Percentiles rank a stretch among this genome's conserved stretches.
These are phyloP conservation scores for Papilio machaon DNA, from an alignment of 1,140 invertebrate genomes.

Conservation along the genomic window DNA sequence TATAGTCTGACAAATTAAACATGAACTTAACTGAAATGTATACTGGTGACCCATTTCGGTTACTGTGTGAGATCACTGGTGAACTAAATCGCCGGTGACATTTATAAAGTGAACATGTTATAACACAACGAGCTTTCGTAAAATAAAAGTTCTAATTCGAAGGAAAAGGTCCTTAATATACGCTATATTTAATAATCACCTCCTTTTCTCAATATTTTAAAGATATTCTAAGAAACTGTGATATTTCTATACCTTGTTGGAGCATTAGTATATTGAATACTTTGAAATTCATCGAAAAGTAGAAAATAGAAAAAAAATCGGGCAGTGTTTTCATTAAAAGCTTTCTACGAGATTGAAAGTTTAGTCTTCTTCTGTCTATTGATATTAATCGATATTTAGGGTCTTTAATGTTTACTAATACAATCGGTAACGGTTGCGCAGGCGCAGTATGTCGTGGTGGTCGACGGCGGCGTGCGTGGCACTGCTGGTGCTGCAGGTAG, in stretches of 20 bases:
- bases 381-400: too few relatives aligned
- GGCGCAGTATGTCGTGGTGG: constrained; percentile 57
- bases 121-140: background rate
- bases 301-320: too few relatives aligned
- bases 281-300: too few relatives aligned
- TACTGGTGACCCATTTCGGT: constrained; percentile 21
- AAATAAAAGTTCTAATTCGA: background rate
- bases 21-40: constrained; percentile 24
- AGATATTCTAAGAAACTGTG: too few relatives aligned
- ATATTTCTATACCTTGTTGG: too few relatives aligned
- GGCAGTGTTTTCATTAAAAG: too few relatives aligned
- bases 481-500: constrained; percentile 57
- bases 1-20: constrained; percentile 20
- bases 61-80: constrained; percentile 9
- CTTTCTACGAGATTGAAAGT: too few relatives aligned
- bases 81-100: constrained; percentile 7
- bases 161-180: background rate
- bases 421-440: background rate
- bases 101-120: constrained; percentile 14
- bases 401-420: too few relatives aligned
- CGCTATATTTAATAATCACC: too few relatives aligned
- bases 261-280: too few relatives aligned
- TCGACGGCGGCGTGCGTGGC: constrained; percentile 53
- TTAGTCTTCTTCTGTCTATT: too few relatives aligned
- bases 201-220: too few relatives aligned